Percentiles rank a stretch among this genome's conserved stretches.
Conservation (phyloP, 2,888 invertebrate species). For the Phortica okadai region DNA sequence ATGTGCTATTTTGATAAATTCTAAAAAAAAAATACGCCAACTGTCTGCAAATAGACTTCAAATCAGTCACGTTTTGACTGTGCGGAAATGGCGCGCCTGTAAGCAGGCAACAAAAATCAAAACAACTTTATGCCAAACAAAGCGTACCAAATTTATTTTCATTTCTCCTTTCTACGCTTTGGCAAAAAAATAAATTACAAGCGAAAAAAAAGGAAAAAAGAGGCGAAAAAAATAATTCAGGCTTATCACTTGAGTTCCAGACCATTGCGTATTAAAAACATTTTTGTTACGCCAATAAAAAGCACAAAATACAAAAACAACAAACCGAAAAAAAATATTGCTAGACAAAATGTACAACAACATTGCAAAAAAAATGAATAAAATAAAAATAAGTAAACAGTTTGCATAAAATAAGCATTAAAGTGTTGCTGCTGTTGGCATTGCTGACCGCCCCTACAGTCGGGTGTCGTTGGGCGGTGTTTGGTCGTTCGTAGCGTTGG, state of each 20-base stretch:
- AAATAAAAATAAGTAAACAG: slow-evolving; percentile 45
- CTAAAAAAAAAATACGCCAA: neutral
- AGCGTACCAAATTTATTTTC: neutral
- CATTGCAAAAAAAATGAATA: neutral
- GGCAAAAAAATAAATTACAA: slow-evolving; percentile 14
- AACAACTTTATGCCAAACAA: slow-evolving; percentile 27
- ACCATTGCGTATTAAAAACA: slow-evolving; percentile 70
- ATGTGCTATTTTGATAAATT: neutral
- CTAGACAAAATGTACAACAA: neutral
- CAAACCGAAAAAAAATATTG: slow-evolving; percentile 35
- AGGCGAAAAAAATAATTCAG: slow-evolving; percentile 45
- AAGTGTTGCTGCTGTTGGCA: slow-evolving; percentile 42
- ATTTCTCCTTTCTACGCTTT: neutral
- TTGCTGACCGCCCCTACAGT: neutral
- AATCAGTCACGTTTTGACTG: neutral
- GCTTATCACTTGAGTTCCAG: slow-evolving; percentile 68
- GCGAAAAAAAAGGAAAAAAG: slow-evolving; percentile 22
- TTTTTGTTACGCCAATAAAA: slow-evolving; percentile 69
- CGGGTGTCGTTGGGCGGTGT: neutral
- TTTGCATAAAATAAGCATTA: slow-evolving; percentile 64
- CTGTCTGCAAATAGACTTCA: neutral
- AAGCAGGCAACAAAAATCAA: slow-evolving; percentile 8
- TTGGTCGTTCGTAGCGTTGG: neutral
- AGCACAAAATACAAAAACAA: slow-evolving; percentile 8
- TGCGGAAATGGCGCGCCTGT: too few species aligned